Conservation (phyloP, 2,113 vertebrate species). For the Callorhinus ursinus region DNA sequence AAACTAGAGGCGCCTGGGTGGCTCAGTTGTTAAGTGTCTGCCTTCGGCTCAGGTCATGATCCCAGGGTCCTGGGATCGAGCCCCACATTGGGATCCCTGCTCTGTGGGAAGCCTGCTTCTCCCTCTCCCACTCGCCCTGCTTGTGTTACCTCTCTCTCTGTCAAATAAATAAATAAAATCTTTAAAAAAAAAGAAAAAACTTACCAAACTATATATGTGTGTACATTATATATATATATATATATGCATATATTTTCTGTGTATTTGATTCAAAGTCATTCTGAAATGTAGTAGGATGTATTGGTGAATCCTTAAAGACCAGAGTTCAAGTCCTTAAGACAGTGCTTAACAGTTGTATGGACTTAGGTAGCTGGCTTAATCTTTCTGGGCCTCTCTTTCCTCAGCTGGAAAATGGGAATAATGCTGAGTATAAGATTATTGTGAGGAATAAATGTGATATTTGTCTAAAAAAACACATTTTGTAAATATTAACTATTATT, state of each 20-base stretch:
- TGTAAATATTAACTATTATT: neutral
- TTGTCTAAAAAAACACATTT: neutral
- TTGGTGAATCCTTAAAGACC: neutral
- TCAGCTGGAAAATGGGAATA: conserved; percentile 16
- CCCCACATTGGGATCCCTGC: too few species aligned
- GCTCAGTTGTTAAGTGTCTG: too few species aligned
- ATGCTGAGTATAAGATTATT: neutral
- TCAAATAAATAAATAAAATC: too few species aligned
- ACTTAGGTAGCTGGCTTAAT: neutral
- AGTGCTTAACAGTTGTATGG: neutral
- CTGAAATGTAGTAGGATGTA: neutral
- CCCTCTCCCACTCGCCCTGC: too few species aligned
- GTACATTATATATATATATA: neutral
- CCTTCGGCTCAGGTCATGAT: too few species aligned
- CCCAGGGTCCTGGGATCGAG: too few species aligned
- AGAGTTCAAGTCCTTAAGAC: neutral
- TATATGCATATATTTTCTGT: neutral
- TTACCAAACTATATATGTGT: neutral
- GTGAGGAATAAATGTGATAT: conserved; percentile 39
- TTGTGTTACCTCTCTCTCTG: too few species aligned
- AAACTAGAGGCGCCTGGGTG: neutral
- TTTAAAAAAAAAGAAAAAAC: neutral
- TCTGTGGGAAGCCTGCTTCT: too few species aligned
- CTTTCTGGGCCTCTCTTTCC: neutral
- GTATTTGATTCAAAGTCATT: neutral